Base-by-base conservation (phyloP, 2,113 vertebrate genomes). In the Nannospalax galili region DNA sequence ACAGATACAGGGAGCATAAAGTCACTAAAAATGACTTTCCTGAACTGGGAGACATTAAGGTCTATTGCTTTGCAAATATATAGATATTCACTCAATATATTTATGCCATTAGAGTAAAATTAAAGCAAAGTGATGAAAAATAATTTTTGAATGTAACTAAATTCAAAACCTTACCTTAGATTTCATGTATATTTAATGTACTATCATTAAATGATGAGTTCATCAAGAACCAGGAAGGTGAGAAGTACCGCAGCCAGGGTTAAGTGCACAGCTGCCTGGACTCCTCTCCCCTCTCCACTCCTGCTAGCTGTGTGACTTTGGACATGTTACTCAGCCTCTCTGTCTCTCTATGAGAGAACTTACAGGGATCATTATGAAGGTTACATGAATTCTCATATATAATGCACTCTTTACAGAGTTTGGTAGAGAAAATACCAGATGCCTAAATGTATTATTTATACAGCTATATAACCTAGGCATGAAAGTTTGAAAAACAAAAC, bases 271-370 rank as follows among this genome's bases (percentile, higher is more conserved):
- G 40, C 17, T 40, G 11, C 42, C 20, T 37, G 75, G 42, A 17
- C 28, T 2, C 11, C 7, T 58, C 20, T 28, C 7, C 7, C 37
- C 0, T 3, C 7, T 32, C 58, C 10, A 0, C 40, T 9, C 14
- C 72, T 52, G 17, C 24, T 8, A 26, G 56, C 79, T 93, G 40
- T 84, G 87, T 64, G 70, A 19, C 32, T 84, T 80, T 24, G 84
- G n/a, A 24, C 45, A 92, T 87, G 60, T 81, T 77, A 35, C 79
- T 72, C 93, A 80, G 42, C 30, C 7, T 94, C 64, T 96, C 92
- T 28, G 48, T 89, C 77, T 94, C 65, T 58, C 42, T 91, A 84
- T 88, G 78, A 92, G 70, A 75, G 52, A 15, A 22, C 0, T 45
- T 84, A 42, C 5, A 79, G 72, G 30, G 26, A 60, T 11, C 70